These are phyloP conservation scores for Galago senegalensis DNA, from an alignment of 2,797 vertebrate species.

Conservation along the genomic window DNA sequence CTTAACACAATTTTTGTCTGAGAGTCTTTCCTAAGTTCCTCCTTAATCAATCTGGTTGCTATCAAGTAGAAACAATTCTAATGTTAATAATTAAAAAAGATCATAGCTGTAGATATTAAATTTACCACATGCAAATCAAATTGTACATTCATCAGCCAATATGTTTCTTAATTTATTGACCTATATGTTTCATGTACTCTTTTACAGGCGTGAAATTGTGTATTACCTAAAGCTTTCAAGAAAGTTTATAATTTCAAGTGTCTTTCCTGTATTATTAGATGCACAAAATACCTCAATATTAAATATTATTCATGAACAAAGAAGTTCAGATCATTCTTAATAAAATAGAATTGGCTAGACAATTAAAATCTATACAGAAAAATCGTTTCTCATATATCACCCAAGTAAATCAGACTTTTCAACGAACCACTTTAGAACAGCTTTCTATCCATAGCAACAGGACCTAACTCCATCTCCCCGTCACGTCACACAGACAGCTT, in stretches of 20 bases:
- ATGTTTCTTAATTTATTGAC: slow-evolving; percentile 39
- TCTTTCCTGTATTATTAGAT: slow-evolving; percentile 2
- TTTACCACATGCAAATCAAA: background rate
- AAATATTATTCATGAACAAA: background rate
- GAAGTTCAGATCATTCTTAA: slow-evolving; percentile 6
- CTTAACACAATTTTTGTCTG: background rate
- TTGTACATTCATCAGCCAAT: background rate
- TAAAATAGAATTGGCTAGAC: background rate
- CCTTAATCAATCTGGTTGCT: background rate
- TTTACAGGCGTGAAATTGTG: background rate
- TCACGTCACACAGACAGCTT: background rate
- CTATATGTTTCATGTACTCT: background rate
- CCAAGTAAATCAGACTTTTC: background rate
- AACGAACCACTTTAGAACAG: background rate
- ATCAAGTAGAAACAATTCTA: slow-evolving; percentile 28
- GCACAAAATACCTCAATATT: background rate
- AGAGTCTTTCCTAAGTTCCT: background rate
- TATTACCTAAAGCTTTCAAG: slow-evolving; percentile 30
- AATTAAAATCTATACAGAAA: background rate
- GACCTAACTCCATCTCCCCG: background rate
- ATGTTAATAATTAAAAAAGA: slow-evolving; percentile 31
- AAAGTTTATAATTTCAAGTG: slow-evolving; percentile 18
- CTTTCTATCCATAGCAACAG: background rate
- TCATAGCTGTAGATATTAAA: slow-evolving; percentile 19
- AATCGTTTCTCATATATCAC: background rate